Conservation (phyloP, 2,797 vertebrate genomes). For the Galaxias olidus region DNA sequence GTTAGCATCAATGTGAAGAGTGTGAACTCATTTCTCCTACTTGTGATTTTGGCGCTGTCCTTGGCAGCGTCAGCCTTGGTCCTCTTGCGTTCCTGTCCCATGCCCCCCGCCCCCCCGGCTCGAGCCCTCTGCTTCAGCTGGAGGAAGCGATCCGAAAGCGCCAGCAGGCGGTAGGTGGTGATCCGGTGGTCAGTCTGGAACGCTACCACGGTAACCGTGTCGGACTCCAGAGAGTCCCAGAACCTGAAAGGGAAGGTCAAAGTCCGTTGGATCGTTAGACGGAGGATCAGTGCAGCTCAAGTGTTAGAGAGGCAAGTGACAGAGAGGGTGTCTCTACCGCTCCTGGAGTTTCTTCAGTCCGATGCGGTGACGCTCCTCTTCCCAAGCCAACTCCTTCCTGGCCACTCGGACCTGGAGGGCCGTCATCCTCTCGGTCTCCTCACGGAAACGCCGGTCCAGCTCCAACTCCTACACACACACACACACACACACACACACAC, state of each 20-base stretch:
- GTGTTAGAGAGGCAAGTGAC: too few species aligned
- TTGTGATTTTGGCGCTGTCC: slow-evolving; percentile 22
- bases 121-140: slow-evolving; percentile 33
- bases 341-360: slow-evolving; percentile 81
- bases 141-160: slow-evolving; percentile 52
- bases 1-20: too few species aligned
- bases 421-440: slow-evolving; percentile 74
- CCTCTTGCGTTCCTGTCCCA: slow-evolving; percentile 41
- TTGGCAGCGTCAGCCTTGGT: slow-evolving; percentile 30
- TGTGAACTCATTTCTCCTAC: slow-evolving; percentile 29
- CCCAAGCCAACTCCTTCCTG: slow-evolving; percentile 83
- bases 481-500: slow-evolving; percentile 14
- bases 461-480: slow-evolving; percentile 79
- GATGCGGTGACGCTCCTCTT: slow-evolving; percentile 75
- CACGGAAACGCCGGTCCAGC: slow-evolving; percentile 76
- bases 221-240: slow-evolving; percentile 69
- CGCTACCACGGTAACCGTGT: slow-evolving; percentile 77
- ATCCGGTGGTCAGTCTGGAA: slow-evolving; percentile 79
- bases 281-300: too few species aligned
- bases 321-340: slow-evolving; percentile 58
- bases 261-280: background rate
- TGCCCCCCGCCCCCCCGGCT: slow-evolving; percentile 13
- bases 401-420: slow-evolving; percentile 71
- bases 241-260: slow-evolving; percentile 72
- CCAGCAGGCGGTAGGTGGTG: slow-evolving; percentile 80